phyloP scores from a whole-genome alignment of 1,140 invertebrate species.

The Globodera ellingtonae region DNA sequence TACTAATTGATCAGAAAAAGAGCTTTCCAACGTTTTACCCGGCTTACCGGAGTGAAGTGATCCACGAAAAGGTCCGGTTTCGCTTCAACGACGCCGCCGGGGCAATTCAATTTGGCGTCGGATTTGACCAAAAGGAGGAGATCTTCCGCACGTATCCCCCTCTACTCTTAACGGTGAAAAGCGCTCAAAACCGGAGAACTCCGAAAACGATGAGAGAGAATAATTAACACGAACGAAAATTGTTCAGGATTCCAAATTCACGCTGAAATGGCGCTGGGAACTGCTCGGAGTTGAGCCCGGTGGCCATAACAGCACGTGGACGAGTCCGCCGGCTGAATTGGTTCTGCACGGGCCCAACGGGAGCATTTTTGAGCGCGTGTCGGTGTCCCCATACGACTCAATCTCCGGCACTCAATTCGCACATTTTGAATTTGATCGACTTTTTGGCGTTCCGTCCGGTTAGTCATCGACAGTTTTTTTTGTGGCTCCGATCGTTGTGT shows the following conservation, averaged over 20 bases:
- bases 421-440: neutral
- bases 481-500: neutral
- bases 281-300: slow-evolving; percentile 19
- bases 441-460: neutral
- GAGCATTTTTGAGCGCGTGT: neutral
- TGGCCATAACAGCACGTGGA: neutral
- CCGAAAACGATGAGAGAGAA: too few species aligned
- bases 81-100: slow-evolving; percentile 9
- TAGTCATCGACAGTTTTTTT: neutral
- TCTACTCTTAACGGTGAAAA: slow-evolving; percentile 32
- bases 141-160: slow-evolving; percentile 50
- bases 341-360: slow-evolving; percentile 19
- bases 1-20: slow-evolving; percentile 13
- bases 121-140: slow-evolving; percentile 56
- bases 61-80: slow-evolving; percentile 20
- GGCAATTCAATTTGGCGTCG: slow-evolving; percentile 46
- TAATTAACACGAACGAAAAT: neutral
- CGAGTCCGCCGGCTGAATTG: slow-evolving; percentile 23
- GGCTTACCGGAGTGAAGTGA: neutral
- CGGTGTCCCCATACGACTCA: slow-evolving; percentile 18
- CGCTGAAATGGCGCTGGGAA: slow-evolving; percentile 31
- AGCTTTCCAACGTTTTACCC: neutral
- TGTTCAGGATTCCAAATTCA: slow-evolving; percentile 17
- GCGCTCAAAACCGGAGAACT: too few species aligned
- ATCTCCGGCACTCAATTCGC: slow-evolving; percentile 22